Percentiles rank a stretch among this genome's conserved stretches.
Conservation (phyloP, 2,888 invertebrate species). For the Phalangium opilio region DNA sequence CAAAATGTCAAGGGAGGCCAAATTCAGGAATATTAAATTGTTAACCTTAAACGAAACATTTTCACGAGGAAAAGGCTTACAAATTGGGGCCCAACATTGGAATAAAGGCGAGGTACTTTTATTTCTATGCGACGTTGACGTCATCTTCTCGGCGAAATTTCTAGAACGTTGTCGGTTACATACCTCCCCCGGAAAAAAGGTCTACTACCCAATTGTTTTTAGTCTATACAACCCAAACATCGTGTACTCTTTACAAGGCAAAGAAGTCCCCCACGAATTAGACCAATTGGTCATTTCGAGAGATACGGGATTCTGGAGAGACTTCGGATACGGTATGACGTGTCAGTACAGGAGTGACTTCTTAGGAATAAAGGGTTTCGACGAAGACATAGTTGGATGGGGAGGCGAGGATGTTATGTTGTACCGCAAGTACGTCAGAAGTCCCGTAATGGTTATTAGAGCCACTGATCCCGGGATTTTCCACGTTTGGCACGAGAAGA, state of each 20-base stretch:
- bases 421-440: constrained; percentile 58
- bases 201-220: constrained; percentile 65
- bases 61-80: constrained; percentile 51
- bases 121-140: constrained; percentile 65
- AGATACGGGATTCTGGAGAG: constrained; percentile 64
- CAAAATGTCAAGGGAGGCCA: constrained; percentile 42
- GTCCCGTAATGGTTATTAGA: constrained; percentile 52
- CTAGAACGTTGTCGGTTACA: constrained; percentile 44
- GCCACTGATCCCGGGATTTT: constrained; percentile 64
- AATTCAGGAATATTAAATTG: constrained; percentile 43
- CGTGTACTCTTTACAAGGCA: constrained; percentile 20
- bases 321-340: constrained; percentile 66
- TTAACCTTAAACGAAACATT: constrained; percentile 51
- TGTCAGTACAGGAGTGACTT: constrained; percentile 65
- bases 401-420: constrained; percentile 63
- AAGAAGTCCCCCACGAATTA: constrained; percentile 35
- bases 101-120: constrained; percentile 45
- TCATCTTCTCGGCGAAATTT: constrained; percentile 56
- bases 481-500: constrained; percentile 65
- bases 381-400: constrained; percentile 60
- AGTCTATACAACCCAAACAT: constrained; percentile 52
- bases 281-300: constrained; percentile 57
- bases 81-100: constrained; percentile 37
- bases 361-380: constrained; percentile 51
- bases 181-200: constrained; percentile 37